phyloP scores from a whole-genome alignment of 2,113 vertebrate species.

The Scophthalmus maximus region DNA sequence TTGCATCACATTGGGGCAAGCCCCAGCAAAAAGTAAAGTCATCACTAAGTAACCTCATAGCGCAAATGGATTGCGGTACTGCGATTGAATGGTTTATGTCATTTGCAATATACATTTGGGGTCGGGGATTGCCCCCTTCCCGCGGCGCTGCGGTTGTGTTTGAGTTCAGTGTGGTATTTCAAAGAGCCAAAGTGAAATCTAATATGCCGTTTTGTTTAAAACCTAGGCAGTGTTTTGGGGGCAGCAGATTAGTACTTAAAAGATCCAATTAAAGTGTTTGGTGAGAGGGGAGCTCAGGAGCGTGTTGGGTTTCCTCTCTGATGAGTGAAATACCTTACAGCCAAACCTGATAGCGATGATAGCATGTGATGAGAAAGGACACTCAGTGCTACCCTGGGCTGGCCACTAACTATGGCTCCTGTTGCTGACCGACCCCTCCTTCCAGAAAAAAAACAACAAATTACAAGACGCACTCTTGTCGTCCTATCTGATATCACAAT shows the following conservation, averaged over 20 bases:
- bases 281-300: slow-evolving; percentile 47
- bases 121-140: background rate
- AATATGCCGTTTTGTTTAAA: slow-evolving; percentile 64
- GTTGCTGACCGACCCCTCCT: background rate
- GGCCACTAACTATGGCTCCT: slow-evolving; percentile 12
- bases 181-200: slow-evolving; percentile 50
- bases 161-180: slow-evolving; percentile 54
- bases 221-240: slow-evolving; percentile 50
- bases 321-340: slow-evolving; percentile 65
- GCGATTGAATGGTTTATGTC: background rate
- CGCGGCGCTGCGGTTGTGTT: slow-evolving; percentile 13
- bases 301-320: slow-evolving; percentile 42
- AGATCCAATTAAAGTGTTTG: slow-evolving; percentile 73
- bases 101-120: background rate
- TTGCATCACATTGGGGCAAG: slow-evolving; percentile 7
- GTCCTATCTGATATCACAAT: background rate
- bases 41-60: slow-evolving; percentile 2
- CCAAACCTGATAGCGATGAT: slow-evolving; percentile 62
- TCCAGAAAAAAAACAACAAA: background rate
- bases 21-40: background rate
- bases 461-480: background rate
- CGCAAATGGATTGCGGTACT: background rate
- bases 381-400: background rate
- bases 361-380: slow-evolving; percentile 61
- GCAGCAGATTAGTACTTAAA: slow-evolving; percentile 63